Evolutionary conservation across 2,113 vertebrate species (phyloP), one percentile per base, ranked within the genome.

Genomic region (Cebidichthys violaceus): DNA sequence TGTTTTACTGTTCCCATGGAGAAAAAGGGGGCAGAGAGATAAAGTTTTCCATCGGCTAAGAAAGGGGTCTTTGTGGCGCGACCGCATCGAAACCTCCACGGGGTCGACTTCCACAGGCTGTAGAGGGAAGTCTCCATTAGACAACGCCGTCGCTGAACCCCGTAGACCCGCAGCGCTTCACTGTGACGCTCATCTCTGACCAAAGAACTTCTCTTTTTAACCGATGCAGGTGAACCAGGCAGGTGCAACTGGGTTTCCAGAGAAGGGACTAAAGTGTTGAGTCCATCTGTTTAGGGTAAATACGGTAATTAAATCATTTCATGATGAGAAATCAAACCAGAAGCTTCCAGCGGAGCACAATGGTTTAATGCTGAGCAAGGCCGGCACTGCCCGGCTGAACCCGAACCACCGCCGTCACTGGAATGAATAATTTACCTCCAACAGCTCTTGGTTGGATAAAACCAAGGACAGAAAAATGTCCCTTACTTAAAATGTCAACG

Each of bases 1-100:
- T 87, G 81, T 88, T 81, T 59, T n/a, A 39, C 54, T 60, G 90
- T 92, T 89, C 71, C 89, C 87, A 91, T 90, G 86, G 85, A 86
- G 84, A 82, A 86, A 82, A 82, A 61, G 24, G 43, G 39, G 70
- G 70, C 83, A 37, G 54, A 22, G 39, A 89, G 82, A 89, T 89
- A 73, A 64, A 31, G 74, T 90, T 90, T 91, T 82, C 52, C 6
- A 0, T 82, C 68, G 43, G 70, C 55, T 27, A 67, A 27, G 52
- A 74, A 31, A 64, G 64, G 37, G 77, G 72, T 70, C 47, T 81
- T 81, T 86, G 43, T 75, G 55, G 74, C 78, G 70, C 66, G 55
- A 89, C 54, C 1, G 60, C 69, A 75, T 75, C 54, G 65, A 54
- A 80, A 69, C 81, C 79, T 81, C 68, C 13, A 5, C 17, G 3